Conservation (phyloP, 2,888 invertebrate genomes). For the Acleris emargana region DNA sequence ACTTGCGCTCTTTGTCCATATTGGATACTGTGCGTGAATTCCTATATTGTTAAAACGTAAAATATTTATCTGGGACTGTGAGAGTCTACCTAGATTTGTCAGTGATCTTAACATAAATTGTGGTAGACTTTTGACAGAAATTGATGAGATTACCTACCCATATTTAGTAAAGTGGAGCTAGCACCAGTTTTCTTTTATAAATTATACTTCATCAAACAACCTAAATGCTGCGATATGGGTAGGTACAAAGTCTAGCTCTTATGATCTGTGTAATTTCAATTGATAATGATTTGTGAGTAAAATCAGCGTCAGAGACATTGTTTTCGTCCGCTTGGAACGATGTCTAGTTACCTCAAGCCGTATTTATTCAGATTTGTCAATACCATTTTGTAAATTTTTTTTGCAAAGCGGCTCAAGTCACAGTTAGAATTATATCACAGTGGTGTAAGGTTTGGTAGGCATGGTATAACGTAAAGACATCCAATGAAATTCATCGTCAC, state of each 20-base stretch:
- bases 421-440: conserved; percentile 43
- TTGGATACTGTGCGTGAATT: conserved; percentile 77
- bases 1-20: conserved; percentile 76
- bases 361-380: conserved; percentile 38
- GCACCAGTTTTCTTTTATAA: conserved; percentile 65
- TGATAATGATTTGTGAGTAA: conserved; percentile 46
- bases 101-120: conserved; percentile 77
- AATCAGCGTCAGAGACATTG: conserved; percentile 64
- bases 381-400: conserved; percentile 39
- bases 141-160: conserved; percentile 58
- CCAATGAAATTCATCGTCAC: conserved; percentile 36
- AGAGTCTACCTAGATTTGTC: conserved; percentile 81
- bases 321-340: conserved; percentile 74
- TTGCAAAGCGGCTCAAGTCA: conserved; percentile 58
- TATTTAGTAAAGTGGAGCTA: conserved; percentile 67
- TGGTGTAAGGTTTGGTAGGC: conserved; percentile 45
- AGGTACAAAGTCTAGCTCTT: conserved; percentile 74
- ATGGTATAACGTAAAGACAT: conserved; percentile 43
- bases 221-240: conserved; percentile 59
- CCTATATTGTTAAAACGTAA: conserved; percentile 81
- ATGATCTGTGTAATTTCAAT: conserved; percentile 47
- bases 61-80: conserved; percentile 79
- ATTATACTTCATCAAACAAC: conserved; percentile 42
- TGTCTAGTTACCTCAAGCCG: conserved; percentile 65
- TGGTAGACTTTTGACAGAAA: conserved; percentile 76